Conservation (phyloP, 2,888 invertebrate species). For the Megaustenia siamemsis region DNA sequence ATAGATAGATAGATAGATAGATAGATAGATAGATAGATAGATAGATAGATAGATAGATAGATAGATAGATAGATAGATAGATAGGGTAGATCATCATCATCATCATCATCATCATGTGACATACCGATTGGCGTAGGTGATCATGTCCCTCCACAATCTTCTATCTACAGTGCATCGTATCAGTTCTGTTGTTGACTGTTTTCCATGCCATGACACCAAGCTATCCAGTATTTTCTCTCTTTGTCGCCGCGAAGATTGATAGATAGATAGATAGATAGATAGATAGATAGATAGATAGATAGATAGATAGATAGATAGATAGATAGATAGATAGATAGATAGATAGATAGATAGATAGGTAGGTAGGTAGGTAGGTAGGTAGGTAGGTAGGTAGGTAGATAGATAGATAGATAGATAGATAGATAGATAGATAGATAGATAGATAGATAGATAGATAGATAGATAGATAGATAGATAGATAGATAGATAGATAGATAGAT, state of each 20-base stretch:
- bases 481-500: neutral
- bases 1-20: neutral
- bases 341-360: too few relatives aligned
- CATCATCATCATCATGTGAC: too few relatives aligned
- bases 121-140: too few relatives aligned
- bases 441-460: neutral
- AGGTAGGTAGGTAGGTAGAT: too few relatives aligned
- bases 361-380: too few relatives aligned
- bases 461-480: constrained; percentile 6
- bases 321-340: neutral
- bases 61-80: neutral
- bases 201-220: too few relatives aligned
- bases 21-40: neutral
- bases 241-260: too few relatives aligned
- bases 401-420: neutral
- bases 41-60: neutral
- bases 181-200: too few relatives aligned
- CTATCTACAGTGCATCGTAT: too few relatives aligned
- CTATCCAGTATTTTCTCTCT: too few relatives aligned
- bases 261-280: too few relatives aligned
- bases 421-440: neutral
- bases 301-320: neutral
- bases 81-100: neutral
- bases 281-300: neutral
- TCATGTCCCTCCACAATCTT: too few relatives aligned